Conservation (phyloP, 2,113 vertebrate genomes). For the Zapornia atra region DNA sequence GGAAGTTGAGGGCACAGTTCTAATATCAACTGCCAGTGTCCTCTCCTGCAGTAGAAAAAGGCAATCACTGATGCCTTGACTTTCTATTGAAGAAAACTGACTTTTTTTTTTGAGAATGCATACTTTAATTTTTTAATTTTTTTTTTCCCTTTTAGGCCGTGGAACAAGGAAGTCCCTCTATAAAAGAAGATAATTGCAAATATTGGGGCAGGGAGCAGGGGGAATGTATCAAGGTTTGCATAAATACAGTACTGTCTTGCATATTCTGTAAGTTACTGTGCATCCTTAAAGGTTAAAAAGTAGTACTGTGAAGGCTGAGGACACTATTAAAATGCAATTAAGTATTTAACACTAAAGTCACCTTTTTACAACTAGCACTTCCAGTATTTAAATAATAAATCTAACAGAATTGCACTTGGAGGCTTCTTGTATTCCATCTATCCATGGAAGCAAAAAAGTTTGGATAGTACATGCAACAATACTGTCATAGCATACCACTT, state of each 20-base stretch:
- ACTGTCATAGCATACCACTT: fast-evolving
- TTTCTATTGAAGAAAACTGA: not conserved
- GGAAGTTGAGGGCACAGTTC: not conserved
- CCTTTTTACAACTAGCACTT: conserved; percentile 30
- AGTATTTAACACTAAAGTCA: conserved; percentile 3
- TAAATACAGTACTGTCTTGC: not conserved
- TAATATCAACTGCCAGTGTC: not conserved
- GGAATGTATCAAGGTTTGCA: not conserved
- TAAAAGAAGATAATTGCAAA: conserved; percentile 60
- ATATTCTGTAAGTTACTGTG: conserved; percentile 26
- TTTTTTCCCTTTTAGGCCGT: not conserved
- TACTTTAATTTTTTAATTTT: not conserved
- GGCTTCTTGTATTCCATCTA: conserved; percentile 15
- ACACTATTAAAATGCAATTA: not conserved
- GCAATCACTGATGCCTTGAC: not conserved
- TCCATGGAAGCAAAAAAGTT: not conserved
- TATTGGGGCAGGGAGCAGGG: not conserved
- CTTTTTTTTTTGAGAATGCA: not conserved
- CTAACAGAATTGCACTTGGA: conserved; percentile 51
- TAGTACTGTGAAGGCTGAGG: not conserved
- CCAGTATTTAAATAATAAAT: conserved; percentile 61
- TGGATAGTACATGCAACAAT: not conserved
- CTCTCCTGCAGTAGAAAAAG: not conserved
- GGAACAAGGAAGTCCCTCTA: conserved; percentile 38
- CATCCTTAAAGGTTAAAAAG: not conserved